These are phyloP conservation scores for Phalacrocorax aristotelis DNA, from an alignment of 2,113 vertebrate genomes.

Conservation along the genomic window DNA sequence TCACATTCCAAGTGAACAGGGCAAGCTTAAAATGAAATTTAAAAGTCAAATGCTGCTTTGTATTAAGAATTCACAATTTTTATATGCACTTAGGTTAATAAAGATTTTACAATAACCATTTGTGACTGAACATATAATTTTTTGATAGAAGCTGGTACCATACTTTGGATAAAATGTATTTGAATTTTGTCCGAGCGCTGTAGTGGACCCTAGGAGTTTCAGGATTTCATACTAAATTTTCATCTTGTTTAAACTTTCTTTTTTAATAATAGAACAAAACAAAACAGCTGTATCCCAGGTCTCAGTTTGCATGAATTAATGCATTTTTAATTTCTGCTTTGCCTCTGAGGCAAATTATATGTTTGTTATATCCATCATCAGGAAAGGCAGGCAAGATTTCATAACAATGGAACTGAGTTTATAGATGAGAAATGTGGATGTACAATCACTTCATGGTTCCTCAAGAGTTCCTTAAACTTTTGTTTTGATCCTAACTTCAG, in stretches of 20 bases:
- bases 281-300: conserved; percentile 36
- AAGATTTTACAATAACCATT: conserved; percentile 84
- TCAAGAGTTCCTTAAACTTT: background rate
- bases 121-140: conserved; percentile 77
- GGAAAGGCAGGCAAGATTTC: conserved; percentile 32
- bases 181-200: conserved; percentile 64
- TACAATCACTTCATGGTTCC: background rate
- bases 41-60: conserved; percentile 89
- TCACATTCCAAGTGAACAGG: conserved; percentile 88
- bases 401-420: conserved; percentile 8
- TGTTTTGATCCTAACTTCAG: conserved; percentile 4
- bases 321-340: conserved; percentile 69
- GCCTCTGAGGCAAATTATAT: conserved; percentile 4
- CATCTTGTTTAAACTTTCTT: conserved; percentile 54
- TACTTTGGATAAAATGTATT: conserved; percentile 54
- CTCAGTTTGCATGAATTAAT: conserved; percentile 52
- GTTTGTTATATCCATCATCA: conserved; percentile 61
- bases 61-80: conserved; percentile 84
- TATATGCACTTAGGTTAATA: conserved; percentile 84
- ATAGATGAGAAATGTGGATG: background rate
- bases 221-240: conserved; percentile 50
- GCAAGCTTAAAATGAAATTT: conserved; percentile 90
- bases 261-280: conserved; percentile 52
- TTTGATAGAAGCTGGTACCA: conserved; percentile 68
- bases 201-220: conserved; percentile 41